Base-by-base conservation (phyloP, 35 echinoderm and acorn worm genomes). In the Nesometra sesokonis region DNA sequence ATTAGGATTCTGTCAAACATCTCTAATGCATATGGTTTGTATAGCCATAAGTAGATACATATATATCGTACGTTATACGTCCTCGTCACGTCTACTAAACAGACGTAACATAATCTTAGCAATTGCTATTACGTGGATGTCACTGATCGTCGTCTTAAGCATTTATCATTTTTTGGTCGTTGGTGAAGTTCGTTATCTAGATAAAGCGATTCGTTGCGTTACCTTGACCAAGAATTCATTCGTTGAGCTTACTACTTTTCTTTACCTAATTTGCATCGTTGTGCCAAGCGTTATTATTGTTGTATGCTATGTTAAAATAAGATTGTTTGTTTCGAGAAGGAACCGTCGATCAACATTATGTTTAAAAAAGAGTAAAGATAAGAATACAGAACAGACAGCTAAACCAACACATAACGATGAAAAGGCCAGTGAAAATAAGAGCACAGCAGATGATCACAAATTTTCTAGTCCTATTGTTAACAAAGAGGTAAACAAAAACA, bases 241-340 rank as follows among this genome's bases (percentile, higher is more conserved):
- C 7, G 35, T 37, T 32, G 30, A 34, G 0, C 29, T 79, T 21
- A 78, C 76, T 27, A 32, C 39, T 31, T 27, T 78, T 21, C 67
- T 87, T 1, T 79, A 79, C 37, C 27, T 77, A 33, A 29, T 87
- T 39, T 78, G 76, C 76, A 37, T 87, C 30, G 38, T 80, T 39
- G 34, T 87, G 19, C 86, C 86, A 2, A 87, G 86, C 21, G 31
- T 87, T 43, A 37, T 87, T 34, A 40, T 80, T 43, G 78, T 87
- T 13, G 86, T 40, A 5, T 80, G 36, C 23, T 87, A 87, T 30
- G 76, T 78, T 13, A 31, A 33, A 57, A 87, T 87, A 29, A 37
- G 76, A 37, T 29, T 27, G 2, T 87, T 87, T 35, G 86, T 87
- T 27, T 32, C 27, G 34, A 78, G 32, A 77, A 87, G 47, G 31